These are phyloP conservation scores for Hyalella azteca DNA, from an alignment of 2,888 invertebrate genomes.

Conservation along the genomic window DNA sequence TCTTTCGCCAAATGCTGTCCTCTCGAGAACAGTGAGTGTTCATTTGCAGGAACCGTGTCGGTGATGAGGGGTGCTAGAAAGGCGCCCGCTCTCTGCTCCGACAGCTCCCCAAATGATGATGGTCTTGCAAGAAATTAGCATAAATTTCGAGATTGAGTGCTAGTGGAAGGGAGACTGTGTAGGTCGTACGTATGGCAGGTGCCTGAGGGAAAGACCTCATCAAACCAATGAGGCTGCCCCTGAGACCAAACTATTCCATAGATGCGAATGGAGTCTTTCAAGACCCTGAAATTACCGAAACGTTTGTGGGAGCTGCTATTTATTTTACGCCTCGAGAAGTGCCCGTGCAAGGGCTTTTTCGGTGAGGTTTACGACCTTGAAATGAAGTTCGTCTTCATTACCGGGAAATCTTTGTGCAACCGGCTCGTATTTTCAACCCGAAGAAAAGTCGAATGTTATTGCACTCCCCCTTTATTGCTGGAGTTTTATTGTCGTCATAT, in stretches of 20 bases:
- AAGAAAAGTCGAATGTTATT: too few species aligned
- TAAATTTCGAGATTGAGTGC: slow-evolving; percentile 11
- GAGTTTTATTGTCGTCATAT: too few species aligned
- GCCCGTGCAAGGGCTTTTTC: too few species aligned
- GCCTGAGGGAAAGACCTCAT: not conserved
- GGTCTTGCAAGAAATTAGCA: slow-evolving; percentile 28
- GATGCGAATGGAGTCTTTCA: not conserved
- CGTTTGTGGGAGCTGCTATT: too few species aligned
- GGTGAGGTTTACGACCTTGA: too few species aligned
- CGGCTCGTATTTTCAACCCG: too few species aligned
- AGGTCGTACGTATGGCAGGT: not conserved
- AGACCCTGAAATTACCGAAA: not conserved
- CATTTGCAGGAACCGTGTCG: slow-evolving; percentile 18
- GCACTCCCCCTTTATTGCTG: too few species aligned
- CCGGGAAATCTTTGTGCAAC: too few species aligned
- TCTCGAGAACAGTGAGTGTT: slow-evolving; percentile 70
- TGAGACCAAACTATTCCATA: not conserved
- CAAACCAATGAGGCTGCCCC: slow-evolving; percentile 1
- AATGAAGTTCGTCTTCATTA: too few species aligned
- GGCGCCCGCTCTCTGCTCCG: not conserved
- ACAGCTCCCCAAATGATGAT: slow-evolving; percentile 25
- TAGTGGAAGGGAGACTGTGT: not conserved
- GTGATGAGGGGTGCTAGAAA: slow-evolving; percentile 7
- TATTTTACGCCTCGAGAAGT: too few species aligned
- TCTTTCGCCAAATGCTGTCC: slow-evolving; percentile 84